Evolutionary conservation across 2,797 vertebrate genomes (phyloP), one percentile per base, ranked within the genome.

Genomic region (Fistularia commersonii): DNA sequence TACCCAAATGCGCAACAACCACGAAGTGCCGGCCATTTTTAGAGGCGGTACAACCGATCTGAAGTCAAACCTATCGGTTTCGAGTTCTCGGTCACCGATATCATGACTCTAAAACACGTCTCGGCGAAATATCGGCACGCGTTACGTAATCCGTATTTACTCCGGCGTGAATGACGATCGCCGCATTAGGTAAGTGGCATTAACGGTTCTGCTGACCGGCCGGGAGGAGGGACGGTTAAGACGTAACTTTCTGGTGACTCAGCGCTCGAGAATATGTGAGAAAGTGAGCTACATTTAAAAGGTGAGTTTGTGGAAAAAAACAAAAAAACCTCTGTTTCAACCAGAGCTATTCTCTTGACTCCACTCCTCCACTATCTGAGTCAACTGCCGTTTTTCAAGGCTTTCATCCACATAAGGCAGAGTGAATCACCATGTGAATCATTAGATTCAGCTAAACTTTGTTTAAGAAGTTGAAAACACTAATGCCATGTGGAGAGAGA

Each of bases 381-480:
- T 88, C 86, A 88, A 83, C 70, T 36, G 55, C 51, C 73, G 57
- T 55, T 74, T 76, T 66, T 67, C 65, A 62, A 77, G 54, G 63
- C 76, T 77, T 74, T 64, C 61, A 60, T 76, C 74, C 71, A 50
- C 67, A 59, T 60, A 74, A 64, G 40, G 54, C 61, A 31, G 59
- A 71, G 76, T 83, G 82, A 88, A 80, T 85, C 84, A 79, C 57
- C 1, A 57, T 45, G n/a, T 71, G 66, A 74, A 66, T 75, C 69
- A 70, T 82, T 80, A 61, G 38, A 67, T 73, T 63, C 66, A 48
- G 37, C 51, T 55, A 67, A 87, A 87, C 79, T 87, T 87, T 85
- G 79, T 87, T 86, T 70, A 66, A 82, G 73, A 81, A 86, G 81
- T 87, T 86, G 65, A 76, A 76, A 74, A 77, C 67, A 69, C 77